A percentile compares a stretch with the other conserved stretches of the same genome.
phyloP scores from a whole-genome alignment of 2,888 invertebrate species.

The Selenia dentaria region DNA sequence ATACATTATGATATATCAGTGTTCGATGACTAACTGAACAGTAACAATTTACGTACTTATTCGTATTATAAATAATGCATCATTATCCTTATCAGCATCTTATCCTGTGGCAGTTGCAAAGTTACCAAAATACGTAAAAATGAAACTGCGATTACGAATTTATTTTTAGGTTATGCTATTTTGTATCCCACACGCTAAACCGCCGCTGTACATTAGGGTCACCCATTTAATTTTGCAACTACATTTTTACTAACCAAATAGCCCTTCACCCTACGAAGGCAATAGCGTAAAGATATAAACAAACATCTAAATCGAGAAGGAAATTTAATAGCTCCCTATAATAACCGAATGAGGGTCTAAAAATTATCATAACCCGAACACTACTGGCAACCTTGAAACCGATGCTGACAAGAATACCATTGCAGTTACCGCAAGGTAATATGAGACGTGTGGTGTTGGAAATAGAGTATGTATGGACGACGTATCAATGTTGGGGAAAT shows the following conservation, averaged over 20 bases:
- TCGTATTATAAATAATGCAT: too few relatives aligned
- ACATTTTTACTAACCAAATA: slow-evolving; percentile 11
- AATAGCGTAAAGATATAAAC: slow-evolving; percentile 40
- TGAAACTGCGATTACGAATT: too few relatives aligned
- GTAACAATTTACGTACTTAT: slow-evolving; percentile 48
- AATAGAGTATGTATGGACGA: neutral
- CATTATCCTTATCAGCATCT: too few relatives aligned
- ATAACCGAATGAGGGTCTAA: slow-evolving; percentile 58
- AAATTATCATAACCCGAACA: slow-evolving; percentile 62
- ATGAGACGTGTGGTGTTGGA: neutral
- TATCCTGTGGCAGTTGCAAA: too few relatives aligned
- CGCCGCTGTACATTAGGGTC: neutral
- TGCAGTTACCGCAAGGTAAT: neutral
- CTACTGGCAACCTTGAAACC: slow-evolving; percentile 50
- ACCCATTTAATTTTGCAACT: neutral
- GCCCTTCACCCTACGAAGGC: slow-evolving; percentile 24
- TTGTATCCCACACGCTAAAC: neutral
- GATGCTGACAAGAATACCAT: slow-evolving; percentile 30
- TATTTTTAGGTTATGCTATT: too few relatives aligned
- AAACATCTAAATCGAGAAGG: slow-evolving; percentile 51
- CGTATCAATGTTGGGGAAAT: slow-evolving; percentile 7
- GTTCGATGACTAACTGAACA: slow-evolving; percentile 64
- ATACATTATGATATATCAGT: slow-evolving; percentile 54
- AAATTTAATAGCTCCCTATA: slow-evolving; percentile 57
- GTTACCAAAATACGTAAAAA: too few relatives aligned